A percentile compares a stretch with the other conserved stretches of the same genome.
These are phyloP conservation scores for Aphrocallistes beatrix DNA, from an alignment of 37 sponge, comb jelly and placozoan species.

Conservation along the genomic window DNA sequence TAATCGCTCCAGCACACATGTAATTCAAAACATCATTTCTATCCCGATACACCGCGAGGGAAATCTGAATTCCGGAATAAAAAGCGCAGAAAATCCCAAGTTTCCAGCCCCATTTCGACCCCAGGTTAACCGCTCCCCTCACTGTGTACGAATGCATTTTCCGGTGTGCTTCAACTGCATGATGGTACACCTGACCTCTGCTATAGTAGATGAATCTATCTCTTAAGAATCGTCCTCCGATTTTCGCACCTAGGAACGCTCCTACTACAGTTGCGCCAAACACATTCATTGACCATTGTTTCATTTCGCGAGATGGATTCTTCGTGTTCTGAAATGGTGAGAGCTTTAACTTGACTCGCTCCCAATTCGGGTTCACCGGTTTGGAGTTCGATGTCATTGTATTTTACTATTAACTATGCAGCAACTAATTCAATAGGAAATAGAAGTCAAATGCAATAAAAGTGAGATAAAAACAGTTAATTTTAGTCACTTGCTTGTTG, in stretches of 20 bases:
- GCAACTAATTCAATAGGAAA: too few species aligned
- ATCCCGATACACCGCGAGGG: not conserved
- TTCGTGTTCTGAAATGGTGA: not conserved
- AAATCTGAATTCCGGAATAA: not conserved
- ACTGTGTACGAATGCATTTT: conserved; percentile 14
- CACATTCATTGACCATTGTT: not conserved
- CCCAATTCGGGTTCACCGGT: conserved; percentile 13
- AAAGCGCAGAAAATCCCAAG: not conserved
- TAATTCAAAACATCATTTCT: not conserved
- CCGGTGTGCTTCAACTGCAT: not conserved
- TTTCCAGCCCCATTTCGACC: conserved; percentile 6
- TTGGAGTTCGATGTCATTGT: not conserved
- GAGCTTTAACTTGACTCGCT: not conserved
- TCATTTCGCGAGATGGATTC: not conserved
- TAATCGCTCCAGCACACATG: not conserved
- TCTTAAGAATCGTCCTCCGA: not conserved
- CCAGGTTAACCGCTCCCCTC: not conserved
- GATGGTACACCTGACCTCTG: not conserved
- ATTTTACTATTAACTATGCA: too few species aligned
- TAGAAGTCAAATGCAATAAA: too few species aligned
- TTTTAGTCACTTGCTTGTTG: too few species aligned
- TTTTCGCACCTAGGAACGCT: not conserved
- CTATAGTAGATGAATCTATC: not conserved
- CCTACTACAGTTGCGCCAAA: not conserved
- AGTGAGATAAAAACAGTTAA: too few species aligned